phyloP scores from a whole-genome alignment of 1,140 invertebrate genomes.

The Apis cerana region DNA sequence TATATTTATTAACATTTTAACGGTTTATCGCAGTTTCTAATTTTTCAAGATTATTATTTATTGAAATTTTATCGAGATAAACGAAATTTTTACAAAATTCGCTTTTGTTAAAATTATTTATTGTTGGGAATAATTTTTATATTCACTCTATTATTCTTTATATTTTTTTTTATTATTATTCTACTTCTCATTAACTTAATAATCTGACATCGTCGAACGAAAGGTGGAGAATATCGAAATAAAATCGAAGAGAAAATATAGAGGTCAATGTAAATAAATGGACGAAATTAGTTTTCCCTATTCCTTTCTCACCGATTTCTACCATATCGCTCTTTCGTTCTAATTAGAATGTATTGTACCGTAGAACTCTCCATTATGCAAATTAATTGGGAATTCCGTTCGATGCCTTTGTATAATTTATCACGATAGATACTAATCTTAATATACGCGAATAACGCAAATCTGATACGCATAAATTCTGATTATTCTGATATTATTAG shows the following conservation, averaged over 20 bases:
- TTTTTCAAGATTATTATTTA: too few species aligned
- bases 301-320: background rate
- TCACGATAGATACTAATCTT: background rate
- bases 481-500: background rate
- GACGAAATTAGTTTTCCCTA: background rate
- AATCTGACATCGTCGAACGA: background rate
- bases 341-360: background rate
- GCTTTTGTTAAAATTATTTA: too few species aligned
- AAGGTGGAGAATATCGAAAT: background rate
- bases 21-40: too few species aligned
- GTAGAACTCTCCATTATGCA: background rate
- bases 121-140: too few species aligned
- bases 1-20: too few species aligned
- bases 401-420: background rate
- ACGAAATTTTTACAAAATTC: too few species aligned
- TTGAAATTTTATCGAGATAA: too few species aligned
- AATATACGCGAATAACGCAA: background rate
- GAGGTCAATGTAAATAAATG: background rate
- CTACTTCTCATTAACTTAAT: too few species aligned
- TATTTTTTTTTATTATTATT: background rate
- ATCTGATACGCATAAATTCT: background rate
- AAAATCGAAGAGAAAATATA: background rate
- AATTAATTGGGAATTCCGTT: background rate
- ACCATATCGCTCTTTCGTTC: too few species aligned
- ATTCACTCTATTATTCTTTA: too few species aligned